Conservation (phyloP, 2,888 invertebrate species). For the Notodonta dromedarius region DNA sequence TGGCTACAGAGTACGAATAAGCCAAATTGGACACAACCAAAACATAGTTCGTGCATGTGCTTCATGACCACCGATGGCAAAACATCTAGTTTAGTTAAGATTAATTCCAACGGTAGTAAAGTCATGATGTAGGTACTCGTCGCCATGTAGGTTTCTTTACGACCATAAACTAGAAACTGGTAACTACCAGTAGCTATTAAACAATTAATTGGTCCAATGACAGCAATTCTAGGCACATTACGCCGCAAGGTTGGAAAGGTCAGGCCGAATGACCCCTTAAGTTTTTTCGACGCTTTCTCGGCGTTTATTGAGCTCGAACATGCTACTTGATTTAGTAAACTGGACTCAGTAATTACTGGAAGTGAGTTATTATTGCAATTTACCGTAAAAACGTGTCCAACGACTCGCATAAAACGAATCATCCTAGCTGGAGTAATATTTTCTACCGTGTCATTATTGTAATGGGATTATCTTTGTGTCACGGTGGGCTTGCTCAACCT, state of each 20-base stretch:
- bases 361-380: not conserved
- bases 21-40: too few species aligned
- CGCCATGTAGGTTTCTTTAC: not conserved
- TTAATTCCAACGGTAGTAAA: too few species aligned
- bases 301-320: conserved; percentile 54
- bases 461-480: too few species aligned
- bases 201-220: conserved; percentile 65
- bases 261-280: conserved; percentile 65
- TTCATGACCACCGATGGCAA: too few species aligned
- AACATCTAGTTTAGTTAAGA: too few species aligned
- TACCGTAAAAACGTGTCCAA: not conserved
- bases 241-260: conserved; percentile 72
- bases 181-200: conserved; percentile 39
- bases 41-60: too few species aligned
- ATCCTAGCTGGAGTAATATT: too few species aligned
- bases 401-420: too few species aligned
- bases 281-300: conserved; percentile 54
- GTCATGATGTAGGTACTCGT: not conserved
- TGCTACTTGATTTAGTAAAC: conserved; percentile 43
- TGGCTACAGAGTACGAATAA: too few species aligned
- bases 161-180: not conserved
- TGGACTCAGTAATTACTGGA: not conserved
- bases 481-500: too few species aligned
- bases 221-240: conserved; percentile 60
- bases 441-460: too few species aligned